phyloP scores from a whole-genome alignment of 2,113 vertebrate species.

The Cynopterus brachyotis region DNA sequence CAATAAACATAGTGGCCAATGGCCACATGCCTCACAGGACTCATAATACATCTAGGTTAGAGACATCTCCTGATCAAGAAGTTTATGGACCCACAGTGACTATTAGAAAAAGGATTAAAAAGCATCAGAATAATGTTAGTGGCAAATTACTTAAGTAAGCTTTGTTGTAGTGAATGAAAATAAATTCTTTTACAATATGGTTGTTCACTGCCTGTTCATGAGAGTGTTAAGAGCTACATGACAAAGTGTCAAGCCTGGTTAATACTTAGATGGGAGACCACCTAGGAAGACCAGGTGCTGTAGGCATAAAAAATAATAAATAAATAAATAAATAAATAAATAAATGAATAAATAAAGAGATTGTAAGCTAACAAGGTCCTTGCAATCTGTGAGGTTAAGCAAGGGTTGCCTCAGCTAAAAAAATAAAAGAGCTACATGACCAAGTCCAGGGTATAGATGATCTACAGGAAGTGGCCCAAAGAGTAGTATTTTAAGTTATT shows the following conservation, averaged over 20 bases:
- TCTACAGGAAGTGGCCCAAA: neutral
- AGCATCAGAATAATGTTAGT: neutral
- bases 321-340: no score
- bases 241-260: neutral
- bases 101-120: neutral
- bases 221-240: neutral
- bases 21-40: neutral
- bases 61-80: neutral
- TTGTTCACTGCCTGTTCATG: neutral
- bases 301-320: no score
- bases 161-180: neutral
- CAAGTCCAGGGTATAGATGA: neutral
- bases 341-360: no score
- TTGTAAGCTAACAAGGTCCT: no score
- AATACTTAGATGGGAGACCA: no score
- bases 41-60: neutral
- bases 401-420: no score
- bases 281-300: no score
- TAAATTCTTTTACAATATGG: neutral
- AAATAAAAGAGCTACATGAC: neutral
- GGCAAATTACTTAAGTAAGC: neutral
- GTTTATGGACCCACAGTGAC: neutral
- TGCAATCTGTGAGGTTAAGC: no score
- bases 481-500: neutral
- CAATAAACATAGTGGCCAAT: neutral